Base-by-base conservation (phyloP, 1,140 invertebrate genomes). In the Coelopa frigida region DNA sequence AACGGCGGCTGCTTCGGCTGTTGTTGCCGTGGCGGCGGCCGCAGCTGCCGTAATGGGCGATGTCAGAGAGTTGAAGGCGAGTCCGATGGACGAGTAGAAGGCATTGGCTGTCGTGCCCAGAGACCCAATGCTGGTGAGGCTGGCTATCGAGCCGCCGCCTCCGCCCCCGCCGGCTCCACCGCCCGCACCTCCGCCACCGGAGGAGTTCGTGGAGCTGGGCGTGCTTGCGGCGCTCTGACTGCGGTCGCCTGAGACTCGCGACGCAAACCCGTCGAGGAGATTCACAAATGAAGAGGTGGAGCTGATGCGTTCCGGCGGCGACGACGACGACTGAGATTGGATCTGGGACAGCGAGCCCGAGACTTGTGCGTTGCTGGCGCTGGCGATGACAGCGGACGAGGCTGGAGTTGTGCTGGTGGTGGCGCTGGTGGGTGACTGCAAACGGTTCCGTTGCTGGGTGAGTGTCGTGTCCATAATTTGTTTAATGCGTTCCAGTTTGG, bases 81-180 rank as follows among this genome's bases (percentile, higher is more conserved):
- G 55, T 38, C 62, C 62, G 18, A 66, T 57, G 36, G 62, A 66
- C 44, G 62, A 66, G 50, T 66, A 66, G 36, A 66, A 60, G 35
- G 62, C 62, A 57, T 66, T 66, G 44, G 62, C 62, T 37, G 62
- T 66, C 22, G 54, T 66, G 37, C 62, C 62, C 43, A 64, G 54
- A n/a, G n/a, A 61, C 37, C 54, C 59, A 48, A 63, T 61, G 51
- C 59, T 61, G 43, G 59, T 61, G 11, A 61, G 50, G 46, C 59
- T 61, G 51, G 59, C 59, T 46, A 61, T 57, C 40, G 55, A 57
- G 46, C 54, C 54, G 42, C 50, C 47, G 39, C 52, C 55, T 45
- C 53, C 52, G 20, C 29, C 29, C n/a, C 52, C 46, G 22, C 51
- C 51, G 2, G 20, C 27, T 8, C 45, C 46, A 31, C 32, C 29